Conservation (phyloP, 2,797 vertebrate species). For the Epinephelus malabaricus region DNA sequence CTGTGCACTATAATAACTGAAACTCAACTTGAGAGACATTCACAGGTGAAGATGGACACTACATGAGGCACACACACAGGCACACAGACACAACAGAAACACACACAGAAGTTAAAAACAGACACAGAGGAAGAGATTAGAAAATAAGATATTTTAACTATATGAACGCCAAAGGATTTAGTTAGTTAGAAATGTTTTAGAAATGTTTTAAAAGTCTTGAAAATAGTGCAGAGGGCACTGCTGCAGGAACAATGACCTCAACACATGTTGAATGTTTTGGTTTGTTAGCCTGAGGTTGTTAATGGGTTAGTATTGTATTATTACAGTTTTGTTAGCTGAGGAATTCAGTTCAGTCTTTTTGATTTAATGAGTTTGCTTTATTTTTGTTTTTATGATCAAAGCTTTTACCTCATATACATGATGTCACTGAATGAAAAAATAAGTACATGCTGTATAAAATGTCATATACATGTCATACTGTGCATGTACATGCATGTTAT, state of each 20-base stretch:
- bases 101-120: constrained; percentile 18
- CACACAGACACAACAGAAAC: constrained; percentile 24
- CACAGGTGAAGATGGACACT: constrained; percentile 22
- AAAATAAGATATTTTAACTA: neutral
- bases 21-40: constrained; percentile 32
- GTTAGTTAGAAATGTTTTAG: constrained; percentile 31
- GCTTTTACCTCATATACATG: constrained; percentile 70
- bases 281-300: constrained; percentile 31
- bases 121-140: neutral
- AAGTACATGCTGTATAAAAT: constrained; percentile 65
- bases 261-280: constrained; percentile 19
- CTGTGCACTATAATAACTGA: constrained; percentile 1
- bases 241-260: constrained; percentile 3
- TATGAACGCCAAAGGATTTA: constrained; percentile 12
- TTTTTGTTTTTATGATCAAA: constrained; percentile 74
- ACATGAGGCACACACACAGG: constrained; percentile 21
- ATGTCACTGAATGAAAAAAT: constrained; percentile 62
- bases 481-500: constrained; percentile 61
- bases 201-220: constrained; percentile 6
- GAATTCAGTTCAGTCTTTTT: constrained; percentile 82
- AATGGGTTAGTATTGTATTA: constrained; percentile 72
- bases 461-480: constrained; percentile 53
- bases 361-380: constrained; percentile 79
- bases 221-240: neutral
- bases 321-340: constrained; percentile 73